Conservation (phyloP, 2,888 invertebrate genomes). For the Dyspetes luteomarginatus region DNA sequence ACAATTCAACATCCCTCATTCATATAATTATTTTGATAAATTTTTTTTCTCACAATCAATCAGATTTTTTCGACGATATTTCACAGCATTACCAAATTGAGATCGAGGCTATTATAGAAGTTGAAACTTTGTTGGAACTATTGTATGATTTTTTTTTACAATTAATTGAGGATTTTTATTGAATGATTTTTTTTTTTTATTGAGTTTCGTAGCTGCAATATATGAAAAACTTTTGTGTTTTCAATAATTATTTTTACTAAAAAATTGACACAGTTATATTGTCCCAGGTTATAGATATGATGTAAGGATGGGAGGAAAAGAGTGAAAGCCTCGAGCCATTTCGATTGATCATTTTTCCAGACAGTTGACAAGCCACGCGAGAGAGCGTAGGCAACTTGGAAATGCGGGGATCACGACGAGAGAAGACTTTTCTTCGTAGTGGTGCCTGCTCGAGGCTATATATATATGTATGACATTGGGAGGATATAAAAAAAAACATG, state of each 20-base stretch:
- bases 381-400: conserved; percentile 19
- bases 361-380: conserved; percentile 61
- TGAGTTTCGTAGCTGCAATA: neutral
- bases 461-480: neutral
- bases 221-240: neutral
- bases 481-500: conserved; percentile 1
- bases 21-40: conserved; percentile 18
- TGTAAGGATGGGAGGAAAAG: neutral
- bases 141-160: neutral
- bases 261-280: conserved; percentile 13
- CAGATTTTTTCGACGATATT: conserved; percentile 3
- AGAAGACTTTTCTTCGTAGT: neutral
- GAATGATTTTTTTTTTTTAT: neutral
- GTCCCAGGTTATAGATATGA: neutral
- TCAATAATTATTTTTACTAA: conserved; percentile 21
- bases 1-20: conserved; percentile 26
- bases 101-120: too few species aligned
- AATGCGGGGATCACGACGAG: conserved; percentile 1
- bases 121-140: too few species aligned
- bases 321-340: conserved; percentile 37
- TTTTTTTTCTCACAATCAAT: conserved; percentile 11
- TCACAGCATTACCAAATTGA: too few species aligned
- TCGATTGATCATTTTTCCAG: conserved; percentile 63
- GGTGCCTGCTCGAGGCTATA: conserved; percentile 39
- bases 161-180: too few species aligned